A percentile compares a stretch with the other conserved stretches of the same genome.
Evolutionary conservation across 2,113 vertebrate genomes (phyloP).

Genomic region (Lonchura striata): DNA sequence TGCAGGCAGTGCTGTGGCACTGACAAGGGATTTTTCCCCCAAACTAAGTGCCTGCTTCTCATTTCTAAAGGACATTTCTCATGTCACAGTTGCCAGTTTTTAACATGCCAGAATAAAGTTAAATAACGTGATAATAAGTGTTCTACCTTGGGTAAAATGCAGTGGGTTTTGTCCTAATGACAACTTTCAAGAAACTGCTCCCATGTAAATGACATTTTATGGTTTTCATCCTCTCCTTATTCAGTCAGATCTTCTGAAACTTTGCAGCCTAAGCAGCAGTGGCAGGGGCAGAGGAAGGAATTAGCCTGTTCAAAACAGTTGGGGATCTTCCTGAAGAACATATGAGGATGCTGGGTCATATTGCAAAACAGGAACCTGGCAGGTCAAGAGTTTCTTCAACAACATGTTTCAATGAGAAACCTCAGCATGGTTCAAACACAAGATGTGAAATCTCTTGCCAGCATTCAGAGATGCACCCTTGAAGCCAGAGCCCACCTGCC

Average conservation of each 20-base stretch:
- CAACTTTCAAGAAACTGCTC: background rate
- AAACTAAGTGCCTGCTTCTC: background rate
- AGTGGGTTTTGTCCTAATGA: background rate
- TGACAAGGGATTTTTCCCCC: background rate
- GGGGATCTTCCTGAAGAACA: conserved; percentile 81
- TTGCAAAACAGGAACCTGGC: background rate
- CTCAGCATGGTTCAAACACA: conserved; percentile 45
- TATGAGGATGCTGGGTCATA: conserved; percentile 72
- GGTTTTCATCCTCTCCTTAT: background rate
- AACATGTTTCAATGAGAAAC: background rate
- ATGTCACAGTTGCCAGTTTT: background rate
- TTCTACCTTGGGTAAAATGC: background rate
- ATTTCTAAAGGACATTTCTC: background rate
- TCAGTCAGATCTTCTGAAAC: background rate
- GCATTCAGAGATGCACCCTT: conserved; percentile 66
- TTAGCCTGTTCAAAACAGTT: conserved; percentile 72
- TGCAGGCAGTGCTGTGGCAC: background rate
- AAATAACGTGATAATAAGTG: background rate
- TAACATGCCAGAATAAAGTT: background rate
- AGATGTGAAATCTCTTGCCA: conserved; percentile 57
- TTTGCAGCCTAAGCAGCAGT: background rate
- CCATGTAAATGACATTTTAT: background rate
- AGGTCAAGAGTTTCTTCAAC: background rate
- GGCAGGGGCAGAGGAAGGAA: background rate
- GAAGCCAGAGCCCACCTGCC: conserved; percentile 66